Percentiles rank a stretch among this genome's conserved stretches.
phyloP scores from a whole-genome alignment of 2,797 vertebrate genomes.

The Onychomys leucogaster region DNA sequence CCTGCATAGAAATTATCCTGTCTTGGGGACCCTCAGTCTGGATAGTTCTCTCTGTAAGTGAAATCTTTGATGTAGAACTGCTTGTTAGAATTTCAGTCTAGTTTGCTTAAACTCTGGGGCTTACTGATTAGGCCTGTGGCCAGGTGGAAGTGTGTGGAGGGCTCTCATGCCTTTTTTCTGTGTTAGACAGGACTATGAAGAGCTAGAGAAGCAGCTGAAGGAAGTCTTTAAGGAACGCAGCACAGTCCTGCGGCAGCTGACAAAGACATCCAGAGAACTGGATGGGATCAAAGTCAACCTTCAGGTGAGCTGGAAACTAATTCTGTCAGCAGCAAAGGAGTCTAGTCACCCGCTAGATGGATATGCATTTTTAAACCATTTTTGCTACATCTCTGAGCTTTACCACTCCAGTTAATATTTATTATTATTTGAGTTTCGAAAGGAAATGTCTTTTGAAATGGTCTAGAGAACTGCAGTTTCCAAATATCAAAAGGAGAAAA shows the following conservation, averaged over 20 bases:
- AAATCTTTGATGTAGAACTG: not conserved
- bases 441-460: constrained; percentile 47
- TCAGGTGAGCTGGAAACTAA: constrained; percentile 89
- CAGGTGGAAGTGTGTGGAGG: not conserved
- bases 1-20: not conserved
- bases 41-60: not conserved
- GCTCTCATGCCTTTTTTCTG: constrained; percentile 82
- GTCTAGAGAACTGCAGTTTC: constrained; percentile 4
- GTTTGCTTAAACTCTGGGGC: not conserved
- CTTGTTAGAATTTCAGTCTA: not conserved
- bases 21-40: not conserved
- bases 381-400: not conserved
- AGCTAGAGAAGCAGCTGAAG: constrained; percentile 96
- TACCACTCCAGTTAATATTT: constrained; percentile 9
- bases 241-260: constrained; percentile 95
- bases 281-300: constrained; percentile 97
- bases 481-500: constrained; percentile 33
- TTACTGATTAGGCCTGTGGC: not conserved
- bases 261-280: constrained; percentile 96
- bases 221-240: constrained; percentile 97
- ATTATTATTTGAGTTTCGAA: constrained; percentile 48
- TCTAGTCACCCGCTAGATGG: not conserved
- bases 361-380: constrained; percentile 29
- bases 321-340: not conserved
- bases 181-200: constrained; percentile 95